Evolutionary conservation across 2,888 invertebrate genomes (phyloP).

Genomic region (Sinohyriopsis cumingii): DNA sequence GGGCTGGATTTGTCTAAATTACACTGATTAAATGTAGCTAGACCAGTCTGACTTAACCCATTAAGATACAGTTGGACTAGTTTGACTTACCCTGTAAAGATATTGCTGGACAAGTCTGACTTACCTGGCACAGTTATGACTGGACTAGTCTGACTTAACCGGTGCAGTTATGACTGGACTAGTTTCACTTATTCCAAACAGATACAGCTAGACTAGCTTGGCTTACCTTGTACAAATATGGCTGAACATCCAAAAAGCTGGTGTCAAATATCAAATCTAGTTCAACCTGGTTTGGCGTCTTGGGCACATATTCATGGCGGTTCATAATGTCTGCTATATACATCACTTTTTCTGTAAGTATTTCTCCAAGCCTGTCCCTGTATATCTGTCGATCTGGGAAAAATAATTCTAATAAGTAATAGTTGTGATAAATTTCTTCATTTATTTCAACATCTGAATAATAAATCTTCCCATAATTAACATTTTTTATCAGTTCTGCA

Average conservation of each 20-base stretch:
- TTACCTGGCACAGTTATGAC: too few relatives aligned
- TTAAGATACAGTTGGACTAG: neutral
- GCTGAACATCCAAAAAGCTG: constrained; percentile 92
- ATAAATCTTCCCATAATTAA: too few relatives aligned
- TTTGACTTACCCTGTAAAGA: constrained; percentile 74
- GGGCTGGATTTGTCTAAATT: too few relatives aligned
- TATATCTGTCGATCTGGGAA: constrained; percentile 84
- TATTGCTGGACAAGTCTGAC: too few relatives aligned
- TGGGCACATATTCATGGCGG: constrained; percentile 95
- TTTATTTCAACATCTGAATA: neutral
- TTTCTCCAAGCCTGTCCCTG: constrained; percentile 79
- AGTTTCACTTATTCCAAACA: neutral
- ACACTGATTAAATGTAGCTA: too few relatives aligned
- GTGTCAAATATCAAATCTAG: constrained; percentile 96
- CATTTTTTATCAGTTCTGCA: too few relatives aligned
- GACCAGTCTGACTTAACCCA: too few relatives aligned
- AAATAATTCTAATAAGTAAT: constrained; percentile 1
- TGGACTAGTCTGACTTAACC: too few relatives aligned
- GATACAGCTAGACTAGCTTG: neutral
- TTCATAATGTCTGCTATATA: constrained; percentile 97
- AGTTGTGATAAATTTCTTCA: neutral
- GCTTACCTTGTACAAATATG: constrained; percentile 93
- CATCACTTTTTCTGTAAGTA: constrained; percentile 91
- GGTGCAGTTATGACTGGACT: too few relatives aligned
- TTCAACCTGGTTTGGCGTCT: constrained; percentile 94